These are phyloP conservation scores for Dendroctonus ponderosae DNA, from an alignment of 1,140 invertebrate genomes.

Conservation along the genomic window DNA sequence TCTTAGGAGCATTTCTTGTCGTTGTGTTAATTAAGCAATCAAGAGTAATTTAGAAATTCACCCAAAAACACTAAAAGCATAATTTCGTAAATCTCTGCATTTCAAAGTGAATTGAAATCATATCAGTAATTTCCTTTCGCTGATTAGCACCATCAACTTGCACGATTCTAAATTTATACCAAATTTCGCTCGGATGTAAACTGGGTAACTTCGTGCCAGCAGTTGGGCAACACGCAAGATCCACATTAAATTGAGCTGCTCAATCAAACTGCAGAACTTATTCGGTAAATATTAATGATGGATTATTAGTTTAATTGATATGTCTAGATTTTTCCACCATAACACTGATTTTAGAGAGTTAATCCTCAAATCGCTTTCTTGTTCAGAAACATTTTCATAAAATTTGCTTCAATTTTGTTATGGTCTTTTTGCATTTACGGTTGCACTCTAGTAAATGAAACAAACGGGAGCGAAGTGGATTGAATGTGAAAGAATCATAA, in stretches of 20 bases:
- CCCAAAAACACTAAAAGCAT: no score
- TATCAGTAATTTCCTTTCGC: neutral
- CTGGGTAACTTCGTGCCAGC: slow-evolving; percentile 23
- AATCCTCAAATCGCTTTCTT: no score
- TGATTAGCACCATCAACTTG: slow-evolving; percentile 9
- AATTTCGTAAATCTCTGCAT: neutral
- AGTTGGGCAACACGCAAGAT: slow-evolving; percentile 20
- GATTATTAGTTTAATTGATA: slow-evolving; percentile 15
- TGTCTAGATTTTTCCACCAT: neutral
- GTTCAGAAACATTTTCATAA: no score
- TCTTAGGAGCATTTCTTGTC: no score
- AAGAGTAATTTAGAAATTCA: no score
- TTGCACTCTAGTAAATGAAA: no score
- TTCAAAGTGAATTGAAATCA: slow-evolving; percentile 1
- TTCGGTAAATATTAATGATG: slow-evolving; percentile 23
- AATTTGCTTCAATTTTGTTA: no score
- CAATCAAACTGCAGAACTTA: slow-evolving; percentile 26
- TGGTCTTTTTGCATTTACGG: no score
- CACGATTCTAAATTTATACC: slow-evolving; percentile 14
- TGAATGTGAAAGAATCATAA: no score
- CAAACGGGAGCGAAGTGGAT: no score
- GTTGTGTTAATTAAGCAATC: no score
- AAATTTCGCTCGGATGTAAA: slow-evolving; percentile 17
- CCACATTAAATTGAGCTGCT: slow-evolving; percentile 25
- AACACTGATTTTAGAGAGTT: no score